Conservation (phyloP, 2,888 invertebrate species). For the Drosophila meridiana region DNA sequence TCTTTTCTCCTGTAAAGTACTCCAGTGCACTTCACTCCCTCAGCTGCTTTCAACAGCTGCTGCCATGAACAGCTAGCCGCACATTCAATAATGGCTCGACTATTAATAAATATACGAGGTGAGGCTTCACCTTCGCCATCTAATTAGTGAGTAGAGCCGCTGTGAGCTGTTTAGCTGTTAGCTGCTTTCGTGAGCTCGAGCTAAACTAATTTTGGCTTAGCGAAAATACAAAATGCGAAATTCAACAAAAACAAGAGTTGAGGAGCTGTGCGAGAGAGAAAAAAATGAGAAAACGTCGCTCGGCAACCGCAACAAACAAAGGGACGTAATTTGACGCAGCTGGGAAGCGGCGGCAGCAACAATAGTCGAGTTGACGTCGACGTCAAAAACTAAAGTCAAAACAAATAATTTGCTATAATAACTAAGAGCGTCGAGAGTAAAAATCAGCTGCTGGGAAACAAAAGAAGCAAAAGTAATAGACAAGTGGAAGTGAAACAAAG, state of each 20-base stretch:
- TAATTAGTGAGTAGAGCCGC: slow-evolving; percentile 62
- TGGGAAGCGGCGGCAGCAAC: slow-evolving; percentile 52
- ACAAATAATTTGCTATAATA: slow-evolving; percentile 80
- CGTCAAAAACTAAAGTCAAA: slow-evolving; percentile 74
- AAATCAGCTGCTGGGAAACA: slow-evolving; percentile 59
- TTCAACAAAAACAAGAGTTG: slow-evolving; percentile 32
- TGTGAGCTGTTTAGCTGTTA: slow-evolving; percentile 15
- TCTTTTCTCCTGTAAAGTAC: too few relatives aligned
- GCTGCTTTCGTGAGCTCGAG: slow-evolving; percentile 55
- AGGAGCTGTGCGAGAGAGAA: slow-evolving; percentile 39
- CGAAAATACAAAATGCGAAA: slow-evolving; percentile 36
- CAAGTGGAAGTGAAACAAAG: slow-evolving; percentile 71
- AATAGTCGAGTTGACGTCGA: slow-evolving; percentile 47
- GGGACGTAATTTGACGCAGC: slow-evolving; percentile 76
- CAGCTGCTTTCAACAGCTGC: slow-evolving; percentile 1
- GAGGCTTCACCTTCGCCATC: slow-evolving; percentile 36
- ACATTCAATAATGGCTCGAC: slow-evolving; percentile 46
- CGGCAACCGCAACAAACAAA: slow-evolving; percentile 65
- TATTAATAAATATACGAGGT: slow-evolving; percentile 51
- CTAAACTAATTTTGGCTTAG: slow-evolving; percentile 54
- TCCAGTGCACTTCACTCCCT: neutral
- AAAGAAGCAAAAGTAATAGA: slow-evolving; percentile 58
- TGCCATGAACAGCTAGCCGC: slow-evolving; percentile 43
- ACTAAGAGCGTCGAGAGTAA: slow-evolving; percentile 65
- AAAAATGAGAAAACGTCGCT: slow-evolving; percentile 54